Evolutionary conservation across 2,888 invertebrate species (phyloP).

Genomic region (Hydrotaea diabolus): DNA sequence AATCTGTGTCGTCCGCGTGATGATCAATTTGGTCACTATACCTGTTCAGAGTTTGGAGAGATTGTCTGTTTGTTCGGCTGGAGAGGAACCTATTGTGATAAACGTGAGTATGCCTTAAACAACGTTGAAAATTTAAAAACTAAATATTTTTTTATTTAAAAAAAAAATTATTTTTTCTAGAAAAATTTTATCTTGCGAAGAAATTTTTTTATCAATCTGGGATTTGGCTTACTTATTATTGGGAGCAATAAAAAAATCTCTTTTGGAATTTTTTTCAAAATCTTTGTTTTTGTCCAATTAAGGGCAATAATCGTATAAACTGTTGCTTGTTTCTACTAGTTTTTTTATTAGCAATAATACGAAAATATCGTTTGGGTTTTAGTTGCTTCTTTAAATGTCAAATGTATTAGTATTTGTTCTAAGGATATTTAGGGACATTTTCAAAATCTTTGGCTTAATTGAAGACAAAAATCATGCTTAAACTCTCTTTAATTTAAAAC

Average conservation of each 20-base stretch:
- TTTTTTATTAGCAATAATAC: too few species aligned
- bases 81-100: slow-evolving; percentile 96
- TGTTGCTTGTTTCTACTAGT: too few species aligned
- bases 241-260: slow-evolving; percentile 25
- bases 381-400: too few species aligned
- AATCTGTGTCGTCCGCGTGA: slow-evolving; percentile 94
- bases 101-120: slow-evolving; percentile 87
- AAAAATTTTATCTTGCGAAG: not conserved
- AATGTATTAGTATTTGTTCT: too few species aligned
- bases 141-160: too few species aligned
- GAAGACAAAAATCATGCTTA: too few species aligned
- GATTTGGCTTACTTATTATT: not conserved
- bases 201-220: not conserved
- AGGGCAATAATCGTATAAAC: too few species aligned
- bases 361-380: too few species aligned
- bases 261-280: slow-evolving; percentile 37
- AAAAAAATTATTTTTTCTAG: not conserved
- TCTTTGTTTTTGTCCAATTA: too few species aligned
- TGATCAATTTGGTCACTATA: slow-evolving; percentile 96
- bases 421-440: too few species aligned
- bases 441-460: too few species aligned
- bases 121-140: too few species aligned
- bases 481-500: not conserved
- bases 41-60: slow-evolving; percentile 93
- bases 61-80: slow-evolving; percentile 95